phyloP scores from a whole-genome alignment of 2,797 vertebrate species.

The Neomorphus geoffroyi region DNA sequence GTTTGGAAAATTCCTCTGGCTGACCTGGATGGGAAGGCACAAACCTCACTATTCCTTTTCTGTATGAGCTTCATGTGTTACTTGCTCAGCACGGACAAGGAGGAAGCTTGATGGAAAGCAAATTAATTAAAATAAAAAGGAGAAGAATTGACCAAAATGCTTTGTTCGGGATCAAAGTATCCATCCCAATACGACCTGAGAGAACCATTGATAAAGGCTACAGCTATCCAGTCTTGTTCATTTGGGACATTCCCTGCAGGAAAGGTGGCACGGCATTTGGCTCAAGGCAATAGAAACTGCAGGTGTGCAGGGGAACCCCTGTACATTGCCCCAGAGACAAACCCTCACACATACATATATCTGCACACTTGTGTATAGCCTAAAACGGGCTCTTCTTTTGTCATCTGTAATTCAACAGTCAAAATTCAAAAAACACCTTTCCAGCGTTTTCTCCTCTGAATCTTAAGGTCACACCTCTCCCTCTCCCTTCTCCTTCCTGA shows the following conservation, averaged over 20 bases:
- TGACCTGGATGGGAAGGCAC: neutral
- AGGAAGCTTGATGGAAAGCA: neutral
- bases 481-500: neutral
- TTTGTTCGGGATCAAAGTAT: neutral
- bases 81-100: neutral
- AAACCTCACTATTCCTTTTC: neutral
- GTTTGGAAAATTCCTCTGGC: constrained; percentile 4
- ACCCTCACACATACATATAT: neutral
- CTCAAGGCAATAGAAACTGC: neutral
- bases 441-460: neutral
- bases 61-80: neutral
- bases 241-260: neutral
- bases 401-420: neutral
- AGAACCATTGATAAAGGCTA: neutral
- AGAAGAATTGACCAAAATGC: neutral
- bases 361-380: neutral
- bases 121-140: neutral
- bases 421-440: neutral
- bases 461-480: neutral
- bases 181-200: neutral
- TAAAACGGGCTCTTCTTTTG: neutral
- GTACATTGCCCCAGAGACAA: neutral
- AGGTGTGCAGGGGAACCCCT: neutral
- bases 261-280: neutral
- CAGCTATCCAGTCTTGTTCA: neutral